phyloP scores from a whole-genome alignment of 2,888 invertebrate species.

The Furcula furcula region DNA sequence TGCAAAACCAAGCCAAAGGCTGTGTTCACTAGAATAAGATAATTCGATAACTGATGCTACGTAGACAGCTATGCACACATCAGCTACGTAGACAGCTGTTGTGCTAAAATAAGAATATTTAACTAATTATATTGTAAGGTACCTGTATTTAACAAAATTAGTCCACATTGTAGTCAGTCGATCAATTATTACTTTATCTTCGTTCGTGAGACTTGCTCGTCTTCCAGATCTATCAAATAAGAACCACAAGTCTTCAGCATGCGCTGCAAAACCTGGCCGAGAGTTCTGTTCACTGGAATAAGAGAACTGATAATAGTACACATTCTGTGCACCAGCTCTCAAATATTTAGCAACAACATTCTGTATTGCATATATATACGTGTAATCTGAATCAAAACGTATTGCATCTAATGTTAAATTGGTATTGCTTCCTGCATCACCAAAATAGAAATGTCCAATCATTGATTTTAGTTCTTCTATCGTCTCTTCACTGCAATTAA shows the following conservation, averaged over 20 bases:
- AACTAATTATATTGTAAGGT: too few species aligned
- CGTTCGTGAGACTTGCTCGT: slow-evolving; percentile 14
- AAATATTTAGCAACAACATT: slow-evolving; percentile 41
- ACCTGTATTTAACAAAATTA: slow-evolving; percentile 62
- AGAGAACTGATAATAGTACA: slow-evolving; percentile 55
- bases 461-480: slow-evolving; percentile 27
- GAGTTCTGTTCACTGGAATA: slow-evolving; percentile 40
- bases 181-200: slow-evolving; percentile 48
- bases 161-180: slow-evolving; percentile 62
- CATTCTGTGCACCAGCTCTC: slow-evolving; percentile 26
- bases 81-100: too few species aligned
- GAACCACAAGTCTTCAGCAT: slow-evolving; percentile 54
- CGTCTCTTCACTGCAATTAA: slow-evolving; percentile 24
- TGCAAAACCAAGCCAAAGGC: too few species aligned
- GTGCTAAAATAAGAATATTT: too few species aligned
- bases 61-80: slow-evolving; percentile 2
- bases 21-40: too few species aligned
- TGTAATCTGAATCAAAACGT: slow-evolving; percentile 48
- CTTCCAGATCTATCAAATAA: slow-evolving; percentile 36
- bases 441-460: slow-evolving; percentile 46
- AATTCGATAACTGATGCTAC: too few species aligned
- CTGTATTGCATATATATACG: slow-evolving; percentile 42
- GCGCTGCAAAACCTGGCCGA: slow-evolving; percentile 33
- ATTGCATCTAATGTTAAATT: slow-evolving; percentile 27
- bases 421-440: slow-evolving; percentile 34